These are phyloP conservation scores for Crossocerus cetratus DNA, from an alignment of 2,888 invertebrate species.

Conservation along the genomic window DNA sequence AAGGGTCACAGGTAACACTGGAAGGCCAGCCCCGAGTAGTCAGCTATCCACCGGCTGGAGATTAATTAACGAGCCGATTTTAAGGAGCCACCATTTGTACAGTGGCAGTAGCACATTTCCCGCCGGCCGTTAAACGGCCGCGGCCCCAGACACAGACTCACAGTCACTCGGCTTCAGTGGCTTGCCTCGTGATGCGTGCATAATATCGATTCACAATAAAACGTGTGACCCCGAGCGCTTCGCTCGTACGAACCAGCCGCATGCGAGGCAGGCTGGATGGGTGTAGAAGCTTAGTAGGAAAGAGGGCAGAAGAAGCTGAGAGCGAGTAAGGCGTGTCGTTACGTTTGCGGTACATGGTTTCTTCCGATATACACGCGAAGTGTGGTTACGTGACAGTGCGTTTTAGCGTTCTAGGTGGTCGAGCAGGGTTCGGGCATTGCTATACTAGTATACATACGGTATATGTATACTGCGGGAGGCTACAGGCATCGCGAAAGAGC, in stretches of 20 bases:
- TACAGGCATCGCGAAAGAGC: constrained; percentile 6
- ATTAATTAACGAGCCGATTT: constrained; percentile 53
- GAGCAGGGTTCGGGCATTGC: constrained; percentile 23
- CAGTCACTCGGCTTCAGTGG: constrained; percentile 21
- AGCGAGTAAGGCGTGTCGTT: constrained; percentile 43
- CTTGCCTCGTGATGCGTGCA: constrained; percentile 1
- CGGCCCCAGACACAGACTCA: constrained; percentile 9
- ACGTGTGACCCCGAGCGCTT: neutral
- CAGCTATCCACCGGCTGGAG: neutral
- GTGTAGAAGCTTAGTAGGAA: neutral
- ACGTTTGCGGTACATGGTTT: constrained; percentile 39
- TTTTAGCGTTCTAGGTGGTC: constrained; percentile 49
- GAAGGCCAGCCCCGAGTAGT: neutral
- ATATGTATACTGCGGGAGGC: no score
- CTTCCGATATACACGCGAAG: constrained; percentile 57
- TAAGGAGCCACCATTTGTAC: constrained; percentile 46
- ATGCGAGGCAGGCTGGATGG: neutral
- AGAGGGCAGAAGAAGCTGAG: constrained; percentile 13
- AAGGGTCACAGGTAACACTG: constrained; percentile 12
- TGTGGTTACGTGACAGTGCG: constrained; percentile 64
- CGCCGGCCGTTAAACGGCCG: neutral
- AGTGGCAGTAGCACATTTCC: constrained; percentile 31
- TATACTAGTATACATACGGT: no score
- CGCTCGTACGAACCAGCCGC: constrained; percentile 3
- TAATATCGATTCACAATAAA: constrained; percentile 32